Evolutionary conservation across 2,888 invertebrate genomes (phyloP), one percentile per base, ranked within the genome.

Genomic region (Aspidiotus rigidus): DNA sequence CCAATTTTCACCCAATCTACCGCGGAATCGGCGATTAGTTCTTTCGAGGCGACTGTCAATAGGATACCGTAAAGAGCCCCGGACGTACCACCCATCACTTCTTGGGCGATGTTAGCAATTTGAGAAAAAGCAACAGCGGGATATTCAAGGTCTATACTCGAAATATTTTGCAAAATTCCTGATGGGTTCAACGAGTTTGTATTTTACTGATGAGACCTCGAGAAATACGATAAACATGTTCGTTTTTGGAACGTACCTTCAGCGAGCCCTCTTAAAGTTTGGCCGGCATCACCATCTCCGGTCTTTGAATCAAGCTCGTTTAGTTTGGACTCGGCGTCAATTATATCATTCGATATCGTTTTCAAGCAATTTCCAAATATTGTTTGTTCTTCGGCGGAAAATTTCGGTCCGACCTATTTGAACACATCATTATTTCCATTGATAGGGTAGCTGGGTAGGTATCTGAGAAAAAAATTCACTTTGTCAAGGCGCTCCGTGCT

Each of bases 21-120:
- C 17, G 53, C 15, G 8, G 69, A 42, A 2, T 71, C 69, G 17
- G 73, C 72, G 13, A 76, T 70, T 62, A 76, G 73, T 44, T 74
- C 74, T 16, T 76, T 72, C 8, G 80, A 73, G 17, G 77, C 76
- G 64, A 77, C 77, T 9, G 76, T 76, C 2, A 92, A 83, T 71
- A 90, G 83, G 71, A 92, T 80, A 71, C 88, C 85, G 79, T 90
- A 91, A 59, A 92, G 80, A 1, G 87, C 90, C 0, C 91, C 91
- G 0, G 88, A 86, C 0, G 88, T 86, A 0, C 92, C 90, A 0
- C 89, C 90, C 84, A 90, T 87, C 61, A 81, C 80, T 16, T 81
- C 82, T 76, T 89, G 89, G 0, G 86, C 84, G 42, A 72, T 62
- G 13, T 71, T 69, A 15, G 71, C 69, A 16, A 72, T 62, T 16